Conservation (phyloP, 2,888 invertebrate genomes). For the Timandra comae region DNA sequence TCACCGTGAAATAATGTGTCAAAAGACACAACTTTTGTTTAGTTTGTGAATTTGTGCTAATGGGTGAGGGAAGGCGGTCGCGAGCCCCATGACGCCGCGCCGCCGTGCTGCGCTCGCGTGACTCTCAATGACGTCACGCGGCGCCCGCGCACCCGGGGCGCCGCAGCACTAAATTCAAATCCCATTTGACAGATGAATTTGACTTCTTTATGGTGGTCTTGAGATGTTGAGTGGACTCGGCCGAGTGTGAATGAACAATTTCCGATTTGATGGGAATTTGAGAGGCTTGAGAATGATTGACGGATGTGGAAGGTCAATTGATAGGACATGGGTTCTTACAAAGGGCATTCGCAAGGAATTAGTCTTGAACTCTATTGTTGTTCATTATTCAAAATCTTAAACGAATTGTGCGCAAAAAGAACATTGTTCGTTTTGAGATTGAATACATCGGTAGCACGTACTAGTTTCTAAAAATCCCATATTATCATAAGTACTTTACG, state of each 20-base stretch:
- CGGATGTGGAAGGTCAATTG: conserved; percentile 28
- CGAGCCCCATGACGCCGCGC: conserved; percentile 23
- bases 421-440: no score
- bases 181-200: conserved; percentile 52
- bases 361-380: no score
- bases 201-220: conserved; percentile 46
- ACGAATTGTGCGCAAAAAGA: no score
- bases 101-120: conserved; percentile 41
- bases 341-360: no score
- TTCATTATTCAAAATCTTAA: no score
- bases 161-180: conserved; percentile 41
- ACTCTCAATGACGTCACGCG: conserved; percentile 47
- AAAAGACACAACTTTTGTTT: conserved; percentile 46
- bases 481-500: no score
- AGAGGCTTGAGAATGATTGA: conserved; percentile 27
- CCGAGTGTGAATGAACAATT: conserved; percentile 70
- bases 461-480: no score
- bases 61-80: conserved; percentile 30
- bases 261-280: conserved; percentile 53
- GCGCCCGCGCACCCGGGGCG: conserved; percentile 52
- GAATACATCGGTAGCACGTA: no score
- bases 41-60: conserved; percentile 29
- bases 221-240: conserved; percentile 39
- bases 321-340: conserved; percentile 11
- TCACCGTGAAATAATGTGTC: conserved; percentile 57